Evolutionary conservation across 2,113 vertebrate genomes (phyloP).

Genomic region (Pedionomus torquatus): DNA sequence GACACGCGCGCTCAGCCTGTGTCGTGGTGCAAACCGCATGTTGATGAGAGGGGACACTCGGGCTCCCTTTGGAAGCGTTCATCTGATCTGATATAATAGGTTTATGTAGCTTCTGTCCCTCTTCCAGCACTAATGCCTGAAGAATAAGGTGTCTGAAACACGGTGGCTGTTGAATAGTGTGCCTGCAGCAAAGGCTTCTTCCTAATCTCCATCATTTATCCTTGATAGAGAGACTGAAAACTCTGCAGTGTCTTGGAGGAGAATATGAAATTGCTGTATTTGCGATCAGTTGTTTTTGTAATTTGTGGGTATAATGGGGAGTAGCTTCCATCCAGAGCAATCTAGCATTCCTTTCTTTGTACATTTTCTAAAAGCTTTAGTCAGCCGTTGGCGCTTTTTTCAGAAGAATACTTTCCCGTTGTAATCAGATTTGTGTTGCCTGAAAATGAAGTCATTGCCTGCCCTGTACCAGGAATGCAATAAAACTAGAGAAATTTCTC

Average conservation of each 20-base stretch:
- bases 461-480: not conserved
- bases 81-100: not conserved
- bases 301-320: not conserved
- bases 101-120: not conserved
- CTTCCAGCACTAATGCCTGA: not conserved
- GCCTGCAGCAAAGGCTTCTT: not conserved
- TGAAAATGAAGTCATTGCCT: not conserved
- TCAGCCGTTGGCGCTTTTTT: not conserved
- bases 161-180: not conserved
- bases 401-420: not conserved
- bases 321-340: not conserved
- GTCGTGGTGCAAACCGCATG: fast-evolving
- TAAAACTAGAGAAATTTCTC: not conserved
- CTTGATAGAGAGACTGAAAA: not conserved
- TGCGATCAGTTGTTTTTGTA: not conserved
- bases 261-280: not conserved
- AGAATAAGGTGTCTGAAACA: not conserved
- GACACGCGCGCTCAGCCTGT: not conserved
- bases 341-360: not conserved
- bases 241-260: not conserved
- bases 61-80: not conserved
- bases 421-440: not conserved
- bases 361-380: not conserved
- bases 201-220: not conserved
- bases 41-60: not conserved